phyloP scores from a whole-genome alignment of 2,797 vertebrate genomes.

The Falco concolor region DNA sequence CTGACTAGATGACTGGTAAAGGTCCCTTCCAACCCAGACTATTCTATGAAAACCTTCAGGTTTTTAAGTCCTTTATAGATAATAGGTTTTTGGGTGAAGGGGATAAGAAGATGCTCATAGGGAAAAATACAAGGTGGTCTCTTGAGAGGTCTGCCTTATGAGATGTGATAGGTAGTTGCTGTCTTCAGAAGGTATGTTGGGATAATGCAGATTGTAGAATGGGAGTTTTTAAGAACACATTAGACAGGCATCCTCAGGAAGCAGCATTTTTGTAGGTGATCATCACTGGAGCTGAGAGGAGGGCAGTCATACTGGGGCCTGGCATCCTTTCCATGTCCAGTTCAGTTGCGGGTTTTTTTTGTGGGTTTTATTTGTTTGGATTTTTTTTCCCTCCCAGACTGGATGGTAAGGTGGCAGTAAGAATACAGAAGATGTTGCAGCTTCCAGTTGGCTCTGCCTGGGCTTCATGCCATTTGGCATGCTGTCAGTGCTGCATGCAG shows the following conservation, averaged over 20 bases:
- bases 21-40: background rate
- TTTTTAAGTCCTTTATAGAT: background rate
- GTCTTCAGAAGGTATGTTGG: background rate
- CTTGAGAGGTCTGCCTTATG: background rate
- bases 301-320: background rate
- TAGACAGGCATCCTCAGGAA: background rate
- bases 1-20: background rate
- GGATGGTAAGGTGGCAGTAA: background rate
- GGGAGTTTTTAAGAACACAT: background rate
- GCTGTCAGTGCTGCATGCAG: background rate
- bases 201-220: background rate
- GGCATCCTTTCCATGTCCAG: background rate
- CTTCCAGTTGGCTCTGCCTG: background rate
- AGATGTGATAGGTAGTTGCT: background rate
- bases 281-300: background rate
- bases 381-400: background rate
- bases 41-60: background rate
- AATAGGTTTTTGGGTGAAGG: background rate
- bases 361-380: background rate
- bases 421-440: background rate
- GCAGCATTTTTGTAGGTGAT: background rate
- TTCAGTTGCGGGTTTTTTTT: background rate
- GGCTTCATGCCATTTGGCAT: background rate
- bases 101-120: background rate
- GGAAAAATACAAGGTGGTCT: background rate